A percentile compares a stretch with the other conserved stretches of the same genome.
These are phyloP conservation scores for Nothocercus nigrocapillus DNA, from an alignment of 2,113 vertebrate genomes.

Conservation along the genomic window DNA sequence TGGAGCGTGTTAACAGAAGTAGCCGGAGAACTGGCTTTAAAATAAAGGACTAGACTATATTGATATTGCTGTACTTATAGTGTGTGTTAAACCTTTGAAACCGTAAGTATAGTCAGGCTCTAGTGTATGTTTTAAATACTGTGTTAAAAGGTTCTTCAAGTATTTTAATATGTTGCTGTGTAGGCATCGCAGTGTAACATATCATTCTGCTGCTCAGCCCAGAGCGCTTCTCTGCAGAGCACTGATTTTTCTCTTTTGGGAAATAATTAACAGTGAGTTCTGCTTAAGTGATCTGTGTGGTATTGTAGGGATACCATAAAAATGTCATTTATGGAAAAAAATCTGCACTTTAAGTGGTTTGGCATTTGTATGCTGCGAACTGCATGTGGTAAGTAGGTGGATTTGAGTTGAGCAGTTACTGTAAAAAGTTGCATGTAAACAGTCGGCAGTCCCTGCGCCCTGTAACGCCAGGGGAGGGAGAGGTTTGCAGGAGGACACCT, in stretches of 20 bases:
- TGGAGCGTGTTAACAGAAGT: background rate
- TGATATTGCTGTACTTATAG: background rate
- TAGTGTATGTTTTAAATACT: background rate
- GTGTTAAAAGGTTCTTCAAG: background rate
- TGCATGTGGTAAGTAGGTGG: conserved; percentile 30
- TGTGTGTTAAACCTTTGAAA: background rate
- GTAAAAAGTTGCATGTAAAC: background rate
- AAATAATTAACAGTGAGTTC: background rate
- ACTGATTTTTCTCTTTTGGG: background rate
- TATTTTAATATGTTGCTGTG: background rate
- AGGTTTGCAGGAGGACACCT: background rate
- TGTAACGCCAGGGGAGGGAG: background rate
- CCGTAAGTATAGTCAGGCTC: background rate
- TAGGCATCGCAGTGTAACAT: background rate
- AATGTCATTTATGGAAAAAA: background rate
- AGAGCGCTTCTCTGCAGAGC: background rate
- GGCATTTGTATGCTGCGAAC: background rate
- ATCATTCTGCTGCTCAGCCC: fast-evolving
- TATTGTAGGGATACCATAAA: background rate
- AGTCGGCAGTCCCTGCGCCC: background rate
- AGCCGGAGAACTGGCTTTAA: background rate
- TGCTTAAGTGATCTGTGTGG: background rate
- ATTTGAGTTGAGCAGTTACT: background rate
- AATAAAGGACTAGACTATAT: background rate
- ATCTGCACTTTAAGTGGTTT: background rate